A percentile compares a stretch with the other conserved stretches of the same genome.
Conservation (phyloP, 2,888 invertebrate species). For the Halictus quadricinctus region DNA sequence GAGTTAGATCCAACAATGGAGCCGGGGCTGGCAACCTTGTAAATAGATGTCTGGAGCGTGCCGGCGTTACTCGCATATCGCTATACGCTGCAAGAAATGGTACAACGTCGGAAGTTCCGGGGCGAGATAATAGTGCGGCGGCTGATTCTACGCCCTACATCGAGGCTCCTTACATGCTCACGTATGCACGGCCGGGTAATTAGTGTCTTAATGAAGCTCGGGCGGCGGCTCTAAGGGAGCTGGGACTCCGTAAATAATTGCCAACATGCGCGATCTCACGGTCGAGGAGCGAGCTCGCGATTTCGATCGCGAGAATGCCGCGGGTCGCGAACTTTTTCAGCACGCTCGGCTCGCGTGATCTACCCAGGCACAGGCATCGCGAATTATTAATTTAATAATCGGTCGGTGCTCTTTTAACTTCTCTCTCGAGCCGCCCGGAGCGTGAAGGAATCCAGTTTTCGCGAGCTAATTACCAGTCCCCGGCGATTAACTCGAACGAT, state of each 20-base stretch:
- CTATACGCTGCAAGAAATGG: conserved; percentile 57
- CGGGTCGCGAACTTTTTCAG: conserved; percentile 53
- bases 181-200: conserved; percentile 75
- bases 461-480: not conserved
- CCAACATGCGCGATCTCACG: conserved; percentile 66
- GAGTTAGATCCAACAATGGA: conserved; percentile 68
- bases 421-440: not conserved
- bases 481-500: conserved; percentile 7
- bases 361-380: conserved; percentile 11
- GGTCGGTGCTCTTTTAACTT: not conserved
- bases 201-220: conserved; percentile 75
- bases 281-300: conserved; percentile 49
- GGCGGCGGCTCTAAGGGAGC: conserved; percentile 38
- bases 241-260: conserved; percentile 70
- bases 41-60: conserved; percentile 77
- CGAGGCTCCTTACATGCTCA: conserved; percentile 72
- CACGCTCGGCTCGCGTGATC: conserved; percentile 51
- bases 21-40: conserved; percentile 73
- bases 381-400: conserved; percentile 58
- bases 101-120: conserved; percentile 68
- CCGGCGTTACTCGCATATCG: conserved; percentile 59
- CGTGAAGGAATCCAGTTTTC: not conserved
- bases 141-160: conserved; percentile 62
- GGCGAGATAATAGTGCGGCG: conserved; percentile 53
- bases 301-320: conserved; percentile 43